phyloP scores from a whole-genome alignment of 2,113 vertebrate genomes.

The Cyprinodon brontotheroides region DNA sequence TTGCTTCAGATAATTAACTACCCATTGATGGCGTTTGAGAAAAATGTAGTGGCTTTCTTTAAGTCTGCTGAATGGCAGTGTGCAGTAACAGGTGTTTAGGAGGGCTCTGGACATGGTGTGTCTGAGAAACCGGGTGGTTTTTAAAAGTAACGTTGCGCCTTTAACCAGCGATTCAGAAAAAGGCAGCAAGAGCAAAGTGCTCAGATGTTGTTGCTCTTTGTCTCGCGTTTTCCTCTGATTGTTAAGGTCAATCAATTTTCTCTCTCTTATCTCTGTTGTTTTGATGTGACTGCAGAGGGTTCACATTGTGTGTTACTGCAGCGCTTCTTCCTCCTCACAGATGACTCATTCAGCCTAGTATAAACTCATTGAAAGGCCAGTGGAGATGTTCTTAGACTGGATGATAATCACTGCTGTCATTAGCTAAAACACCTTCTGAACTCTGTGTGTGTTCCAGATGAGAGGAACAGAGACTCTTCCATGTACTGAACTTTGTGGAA shows the following conservation, averaged over 20 bases:
- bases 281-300: neutral
- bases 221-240: neutral
- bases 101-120: too few species aligned
- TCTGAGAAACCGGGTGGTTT: too few species aligned
- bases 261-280: conserved; percentile 1
- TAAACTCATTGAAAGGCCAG: conserved; percentile 34
- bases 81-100: neutral
- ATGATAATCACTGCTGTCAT: neutral
- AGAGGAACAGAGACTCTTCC: too few species aligned
- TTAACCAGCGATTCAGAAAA: too few species aligned
- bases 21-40: too few species aligned
- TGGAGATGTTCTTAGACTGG: neutral
- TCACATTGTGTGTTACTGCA: neutral
- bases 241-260: neutral
- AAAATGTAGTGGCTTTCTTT: too few species aligned
- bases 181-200: too few species aligned
- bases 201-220: neutral
- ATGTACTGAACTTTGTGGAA: neutral
- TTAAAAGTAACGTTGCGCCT: too few species aligned
- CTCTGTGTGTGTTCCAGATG: neutral
- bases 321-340: conserved; percentile 38
- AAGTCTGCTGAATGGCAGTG: too few species aligned
- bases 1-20: too few species aligned
- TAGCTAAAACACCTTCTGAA: neutral
- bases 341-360: conserved; percentile 15